A percentile compares a stretch with the other conserved stretches of the same genome.
phyloP scores from a whole-genome alignment of 1,140 invertebrate genomes.

The Delia radicum region DNA sequence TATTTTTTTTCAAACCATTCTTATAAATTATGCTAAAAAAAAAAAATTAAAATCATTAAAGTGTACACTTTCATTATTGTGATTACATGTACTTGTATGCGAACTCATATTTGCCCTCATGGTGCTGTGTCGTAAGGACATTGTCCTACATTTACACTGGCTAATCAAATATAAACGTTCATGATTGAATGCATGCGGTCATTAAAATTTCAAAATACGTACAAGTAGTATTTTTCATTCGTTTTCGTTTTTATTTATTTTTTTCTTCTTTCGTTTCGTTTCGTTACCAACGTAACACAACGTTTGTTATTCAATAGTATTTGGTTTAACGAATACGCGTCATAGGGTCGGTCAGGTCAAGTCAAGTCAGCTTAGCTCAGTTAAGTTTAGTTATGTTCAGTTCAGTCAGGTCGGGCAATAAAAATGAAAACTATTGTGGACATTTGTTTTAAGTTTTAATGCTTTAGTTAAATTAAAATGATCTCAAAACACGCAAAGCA shows the following conservation, averaged over 20 bases:
- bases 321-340: neutral
- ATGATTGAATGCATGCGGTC: slow-evolving; percentile 1
- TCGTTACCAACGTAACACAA: too few species aligned
- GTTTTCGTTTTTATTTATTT: too few species aligned
- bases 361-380: neutral
- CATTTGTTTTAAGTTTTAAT: slow-evolving; percentile 23
- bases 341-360: neutral
- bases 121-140: neutral
- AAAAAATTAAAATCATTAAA: neutral
- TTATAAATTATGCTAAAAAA: too few species aligned
- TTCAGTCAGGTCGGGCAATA: neutral
- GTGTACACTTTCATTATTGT: neutral
- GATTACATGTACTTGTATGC: neutral
- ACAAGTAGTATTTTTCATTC: too few species aligned
- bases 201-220: neutral
- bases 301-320: too few species aligned
- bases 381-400: too few species aligned
- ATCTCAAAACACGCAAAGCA: slow-evolving; percentile 9
- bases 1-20: too few species aligned
- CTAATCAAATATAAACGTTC: slow-evolving; percentile 3
- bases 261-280: too few species aligned
- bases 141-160: neutral
- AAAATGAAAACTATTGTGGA: slow-evolving; percentile 22
- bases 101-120: neutral
- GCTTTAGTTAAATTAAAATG: slow-evolving; percentile 9